A percentile compares a stretch with the other conserved stretches of the same genome.
phyloP scores from a whole-genome alignment of 2,888 invertebrate species.

The Nipponacmea schrenckii region DNA sequence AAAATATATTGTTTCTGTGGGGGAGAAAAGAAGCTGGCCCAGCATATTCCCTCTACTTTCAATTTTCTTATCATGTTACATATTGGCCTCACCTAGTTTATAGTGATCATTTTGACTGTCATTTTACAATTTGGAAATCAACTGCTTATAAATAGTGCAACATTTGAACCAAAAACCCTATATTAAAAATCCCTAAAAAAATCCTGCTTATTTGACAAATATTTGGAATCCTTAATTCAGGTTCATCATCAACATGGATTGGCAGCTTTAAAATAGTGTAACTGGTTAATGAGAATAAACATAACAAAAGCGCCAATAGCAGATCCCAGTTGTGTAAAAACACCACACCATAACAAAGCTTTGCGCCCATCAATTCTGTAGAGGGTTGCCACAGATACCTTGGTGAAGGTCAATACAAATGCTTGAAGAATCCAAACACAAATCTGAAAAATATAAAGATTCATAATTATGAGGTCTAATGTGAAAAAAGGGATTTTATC shows the following conservation, averaged over 20 bases:
- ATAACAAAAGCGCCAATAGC: constrained; percentile 79
- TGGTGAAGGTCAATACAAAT: constrained; percentile 80
- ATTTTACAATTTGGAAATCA: too few species aligned
- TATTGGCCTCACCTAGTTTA: too few species aligned
- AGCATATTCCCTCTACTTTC: too few species aligned
- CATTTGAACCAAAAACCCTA: too few species aligned
- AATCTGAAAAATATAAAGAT: constrained; percentile 71
- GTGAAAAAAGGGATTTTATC: background rate
- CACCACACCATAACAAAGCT: constrained; percentile 83
- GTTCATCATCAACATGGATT: constrained; percentile 23
- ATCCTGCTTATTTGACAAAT: too few species aligned
- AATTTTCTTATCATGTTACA: too few species aligned
- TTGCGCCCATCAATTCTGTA: constrained; percentile 79
- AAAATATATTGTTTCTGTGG: too few species aligned
- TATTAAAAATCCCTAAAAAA: too few species aligned
- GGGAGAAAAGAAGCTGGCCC: too few species aligned
- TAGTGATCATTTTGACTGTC: too few species aligned
- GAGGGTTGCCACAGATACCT: constrained; percentile 81
- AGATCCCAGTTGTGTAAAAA: constrained; percentile 81
- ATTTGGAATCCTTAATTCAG: too few species aligned
- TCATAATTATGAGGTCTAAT: background rate
- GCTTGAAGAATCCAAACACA: constrained; percentile 77
- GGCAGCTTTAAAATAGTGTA: constrained; percentile 53
- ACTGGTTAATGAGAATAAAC: constrained; percentile 77
- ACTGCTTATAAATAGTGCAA: too few species aligned